Evolutionary conservation across 2,113 vertebrate genomes (phyloP), one percentile per base, ranked within the genome.

Genomic region (Hymenochirus boettgeri): DNA sequence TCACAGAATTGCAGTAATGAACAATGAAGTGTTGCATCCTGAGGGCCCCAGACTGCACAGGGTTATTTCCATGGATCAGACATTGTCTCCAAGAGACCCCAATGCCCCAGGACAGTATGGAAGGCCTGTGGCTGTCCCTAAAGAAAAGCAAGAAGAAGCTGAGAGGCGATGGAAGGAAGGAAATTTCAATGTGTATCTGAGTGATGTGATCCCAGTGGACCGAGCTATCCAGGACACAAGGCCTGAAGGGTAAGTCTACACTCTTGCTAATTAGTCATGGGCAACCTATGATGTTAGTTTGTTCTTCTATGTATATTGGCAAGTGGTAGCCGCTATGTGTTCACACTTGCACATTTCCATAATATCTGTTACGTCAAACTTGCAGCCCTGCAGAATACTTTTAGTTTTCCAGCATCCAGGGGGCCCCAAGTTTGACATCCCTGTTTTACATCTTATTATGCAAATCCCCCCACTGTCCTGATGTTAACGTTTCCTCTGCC

Each of bases 111-210:
- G 96, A 7, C 96, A 99, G 78, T 98, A 91, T 61, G 96, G 96
- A 42, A 86, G 82, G 1, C 77, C 90, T 0, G 87, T 83, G 0
- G 22, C 74, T 0, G 87, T 92, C 31, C 84, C 86, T 1, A 77
- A 18, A 0, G 83, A 82, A 0, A 89, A 94, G 57, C 78, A 92
- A 42, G 70, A 74, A 10, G 88, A 93, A 65, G 88, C 89, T 39
- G 85, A 79, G 58, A 86, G 75, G 12, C 83, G 92, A 46, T 99
- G 96, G 96, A 87, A 88, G 2, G 96, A 99, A 78, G 96, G 96
- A 8, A 85, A 93, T 62, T 99, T 99, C 60, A 99, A 99, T 0
- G 96, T 98, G 74, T 95, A 90, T 78, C 87, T 98, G 73, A 99
- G 95, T 2, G 92, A 99, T 8, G 35, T 91, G 81, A 99, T 99